Evolutionary conservation across 2,113 vertebrate genomes (phyloP), one percentile per base, ranked within the genome.

Genomic region (Asarcornis scutulata): DNA sequence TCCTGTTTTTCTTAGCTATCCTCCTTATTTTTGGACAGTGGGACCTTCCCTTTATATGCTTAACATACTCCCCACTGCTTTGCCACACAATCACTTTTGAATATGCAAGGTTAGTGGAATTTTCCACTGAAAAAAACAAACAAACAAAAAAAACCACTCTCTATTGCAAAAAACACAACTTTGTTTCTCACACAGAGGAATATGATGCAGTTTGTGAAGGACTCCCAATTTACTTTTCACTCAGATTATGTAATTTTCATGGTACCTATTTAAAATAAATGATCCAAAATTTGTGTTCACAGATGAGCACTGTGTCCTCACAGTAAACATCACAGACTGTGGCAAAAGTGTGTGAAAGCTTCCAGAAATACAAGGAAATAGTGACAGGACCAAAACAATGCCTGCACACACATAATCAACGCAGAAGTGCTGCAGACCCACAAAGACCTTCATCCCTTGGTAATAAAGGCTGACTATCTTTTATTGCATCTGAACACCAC

Each of bases 361-460:
- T 74, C 77, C 3, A 66, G 40, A 80, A 93, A 93, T 76, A 26
- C 9, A 44, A 62, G 7, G 32, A 66, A 69, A 40, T 52, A 53
- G 58, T 53, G 84, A 66, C 5, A 77, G 63, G 21, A 66, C 9
- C 4, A 21, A 74, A 91, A 40, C 25, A 77, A 31, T 71, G n/a
- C 29, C 67, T 66, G 38, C 9, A 14, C 15, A 17, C 14, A 66
- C 2, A 62, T 31, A 25, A 55, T 64, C 13, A 38, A 36, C 10
- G 23, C 16, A 13, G 13, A 88, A n/a, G 17, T 59, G n/a, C 27
- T 6, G 7, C 7, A 21, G 53, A 68, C 4, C 11, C 1, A 4
- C 25, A 58, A 44, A 32, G 36, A 63, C 63, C n/a, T 76, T 71
- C 1, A 0, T 27, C 11, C n/a, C 5, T 58, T 1, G 0, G 4